These are phyloP conservation scores for Limnephilus auricula DNA, from an alignment of 2,888 invertebrate genomes.

Conservation along the genomic window DNA sequence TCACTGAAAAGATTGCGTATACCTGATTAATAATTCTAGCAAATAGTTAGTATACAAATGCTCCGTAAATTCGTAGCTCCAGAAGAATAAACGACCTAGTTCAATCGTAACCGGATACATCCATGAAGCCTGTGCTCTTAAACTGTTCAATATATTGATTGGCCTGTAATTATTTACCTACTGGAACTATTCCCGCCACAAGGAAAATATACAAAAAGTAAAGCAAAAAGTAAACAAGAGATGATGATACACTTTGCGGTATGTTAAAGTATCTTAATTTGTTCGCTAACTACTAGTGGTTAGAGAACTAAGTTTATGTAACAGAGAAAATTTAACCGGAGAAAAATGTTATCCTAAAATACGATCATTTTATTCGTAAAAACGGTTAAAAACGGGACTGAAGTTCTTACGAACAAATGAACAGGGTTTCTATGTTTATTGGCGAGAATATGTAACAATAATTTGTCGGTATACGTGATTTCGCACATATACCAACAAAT, in stretches of 20 bases:
- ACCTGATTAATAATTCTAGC: neutral
- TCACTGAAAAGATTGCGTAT: neutral
- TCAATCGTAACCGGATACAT: neutral
- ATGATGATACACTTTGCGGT: neutral
- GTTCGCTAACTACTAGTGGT: too few species aligned
- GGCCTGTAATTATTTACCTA: conserved; percentile 8
- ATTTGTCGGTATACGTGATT: too few species aligned
- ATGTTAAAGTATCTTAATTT: neutral
- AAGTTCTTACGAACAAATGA: too few species aligned
- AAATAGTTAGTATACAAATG: neutral
- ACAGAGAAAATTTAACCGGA: too few species aligned
- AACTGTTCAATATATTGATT: conserved; percentile 7
- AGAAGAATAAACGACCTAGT: neutral
- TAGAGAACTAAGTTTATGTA: too few species aligned
- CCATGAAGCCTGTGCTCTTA: neutral
- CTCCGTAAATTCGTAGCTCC: neutral
- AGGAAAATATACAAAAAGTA: neutral
- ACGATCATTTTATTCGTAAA: too few species aligned
- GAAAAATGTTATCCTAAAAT: too few species aligned
- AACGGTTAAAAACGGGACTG: too few species aligned
- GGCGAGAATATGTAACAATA: too few species aligned
- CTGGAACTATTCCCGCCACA: neutral
- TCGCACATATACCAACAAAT: too few species aligned
- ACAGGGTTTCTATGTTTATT: too few species aligned
- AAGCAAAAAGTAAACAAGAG: neutral